Percentiles rank a stretch among this genome's conserved stretches.
Conservation (phyloP, 1,140 invertebrate genomes). For the Propsilocerus akamusi region DNA sequence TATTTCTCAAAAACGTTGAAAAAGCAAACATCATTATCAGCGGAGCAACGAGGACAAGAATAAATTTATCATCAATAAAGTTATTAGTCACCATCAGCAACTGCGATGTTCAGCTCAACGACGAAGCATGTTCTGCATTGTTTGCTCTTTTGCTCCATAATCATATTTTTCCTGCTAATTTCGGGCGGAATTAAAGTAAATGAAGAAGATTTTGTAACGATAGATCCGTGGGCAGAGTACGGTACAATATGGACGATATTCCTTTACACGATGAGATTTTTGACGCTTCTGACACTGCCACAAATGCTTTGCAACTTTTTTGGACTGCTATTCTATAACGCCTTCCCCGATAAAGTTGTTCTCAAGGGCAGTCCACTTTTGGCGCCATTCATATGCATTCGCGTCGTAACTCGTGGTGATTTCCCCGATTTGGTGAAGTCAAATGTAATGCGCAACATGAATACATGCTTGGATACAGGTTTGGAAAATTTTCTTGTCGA, state of each 20-base stretch:
- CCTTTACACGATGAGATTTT: conserved; percentile 60
- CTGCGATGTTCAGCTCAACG: conserved; percentile 43
- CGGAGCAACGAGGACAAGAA: no score
- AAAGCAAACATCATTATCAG: no score
- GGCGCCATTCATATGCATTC: conserved; percentile 88
- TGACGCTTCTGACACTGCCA: conserved; percentile 74
- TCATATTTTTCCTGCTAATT: conserved; percentile 57
- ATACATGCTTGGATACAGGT: conserved; percentile 73
- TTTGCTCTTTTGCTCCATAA: conserved; percentile 48
- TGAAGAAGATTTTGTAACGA: conserved; percentile 32
- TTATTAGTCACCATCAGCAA: no score
- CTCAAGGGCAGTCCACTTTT: conserved; percentile 77
- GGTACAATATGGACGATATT: conserved; percentile 48
- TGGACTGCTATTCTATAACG: conserved; percentile 81
- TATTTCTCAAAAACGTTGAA: no score
- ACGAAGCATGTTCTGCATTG: conserved; percentile 64
- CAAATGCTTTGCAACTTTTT: conserved; percentile 85
- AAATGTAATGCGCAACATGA: conserved; percentile 80
- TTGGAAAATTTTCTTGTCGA: conserved; percentile 94
- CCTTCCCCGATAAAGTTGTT: conserved; percentile 82
- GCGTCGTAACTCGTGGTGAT: conserved; percentile 89
- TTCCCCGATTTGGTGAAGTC: conserved; percentile 79
- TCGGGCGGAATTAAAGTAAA: conserved; percentile 57
- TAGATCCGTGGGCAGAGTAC: conserved; percentile 67
- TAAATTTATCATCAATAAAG: no score